A percentile compares a stretch with the other conserved stretches of the same genome.
Evolutionary conservation across 2,888 invertebrate genomes (phyloP).

Genomic region (Cephonodes hylas): DNA sequence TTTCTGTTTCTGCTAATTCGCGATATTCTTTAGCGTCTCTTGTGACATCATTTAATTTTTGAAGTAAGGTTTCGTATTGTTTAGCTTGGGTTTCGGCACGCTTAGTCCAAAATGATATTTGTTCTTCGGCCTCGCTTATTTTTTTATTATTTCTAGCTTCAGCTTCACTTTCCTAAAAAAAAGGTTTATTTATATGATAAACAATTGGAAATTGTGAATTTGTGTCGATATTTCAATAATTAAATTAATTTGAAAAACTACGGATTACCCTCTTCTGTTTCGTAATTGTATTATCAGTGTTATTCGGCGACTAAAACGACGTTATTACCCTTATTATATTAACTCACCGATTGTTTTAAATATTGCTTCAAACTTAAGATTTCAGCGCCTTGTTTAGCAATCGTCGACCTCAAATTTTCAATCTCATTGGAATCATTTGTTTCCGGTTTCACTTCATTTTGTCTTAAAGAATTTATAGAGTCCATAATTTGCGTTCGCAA

Average conservation of each 20-base stretch:
- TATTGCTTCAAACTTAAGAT: slow-evolving; percentile 72
- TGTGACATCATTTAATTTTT: slow-evolving; percentile 61
- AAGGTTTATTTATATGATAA: too few relatives aligned
- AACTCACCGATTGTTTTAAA: slow-evolving; percentile 61
- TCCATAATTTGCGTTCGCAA: slow-evolving; percentile 65
- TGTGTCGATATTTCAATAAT: not conserved
- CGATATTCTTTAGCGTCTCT: slow-evolving; percentile 61
- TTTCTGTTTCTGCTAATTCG: slow-evolving; percentile 55
- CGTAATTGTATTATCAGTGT: not conserved
- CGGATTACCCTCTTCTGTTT: not conserved
- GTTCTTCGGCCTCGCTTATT: slow-evolving; percentile 55
- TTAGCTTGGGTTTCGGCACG: slow-evolving; percentile 61
- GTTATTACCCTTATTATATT: too few relatives aligned
- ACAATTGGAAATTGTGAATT: too few relatives aligned
- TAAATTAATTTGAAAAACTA: not conserved
- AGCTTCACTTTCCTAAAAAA: slow-evolving; percentile 49
- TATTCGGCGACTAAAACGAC: too few relatives aligned
- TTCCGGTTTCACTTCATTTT: slow-evolving; percentile 39
- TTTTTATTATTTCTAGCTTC: slow-evolving; percentile 48
- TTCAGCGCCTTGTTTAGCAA: slow-evolving; percentile 77
- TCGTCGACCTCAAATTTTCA: slow-evolving; percentile 62
- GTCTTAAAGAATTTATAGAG: slow-evolving; percentile 57
- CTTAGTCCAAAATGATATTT: slow-evolving; percentile 59
- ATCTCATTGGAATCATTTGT: slow-evolving; percentile 54
- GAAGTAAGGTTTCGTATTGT: slow-evolving; percentile 61